Conservation (phyloP, 2,113 vertebrate genomes). For the Labeo catla region DNA sequence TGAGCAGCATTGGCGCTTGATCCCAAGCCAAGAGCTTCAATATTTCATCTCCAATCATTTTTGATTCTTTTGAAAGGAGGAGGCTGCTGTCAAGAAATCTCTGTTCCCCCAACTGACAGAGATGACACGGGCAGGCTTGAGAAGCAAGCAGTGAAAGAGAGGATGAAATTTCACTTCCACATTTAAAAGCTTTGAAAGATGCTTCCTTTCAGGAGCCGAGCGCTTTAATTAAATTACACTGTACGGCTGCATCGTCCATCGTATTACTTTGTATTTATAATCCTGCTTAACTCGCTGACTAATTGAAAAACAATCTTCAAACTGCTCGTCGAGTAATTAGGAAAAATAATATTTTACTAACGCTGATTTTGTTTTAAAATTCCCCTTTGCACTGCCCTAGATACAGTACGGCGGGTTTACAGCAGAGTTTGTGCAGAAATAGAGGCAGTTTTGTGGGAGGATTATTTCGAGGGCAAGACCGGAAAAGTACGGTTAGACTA, state of each 20-base stretch:
- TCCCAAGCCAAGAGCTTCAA: conserved; percentile 43
- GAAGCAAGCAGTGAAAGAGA: conserved; percentile 21
- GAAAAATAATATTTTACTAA: conserved; percentile 22
- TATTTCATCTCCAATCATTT: conserved; percentile 56
- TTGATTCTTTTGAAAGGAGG: conserved; percentile 42
- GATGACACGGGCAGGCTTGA: conserved; percentile 35
- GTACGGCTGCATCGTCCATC: conserved; percentile 15
- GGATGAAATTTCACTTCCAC: conserved; percentile 50
- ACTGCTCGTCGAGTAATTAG: conserved; percentile 23
- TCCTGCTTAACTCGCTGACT: conserved; percentile 19
- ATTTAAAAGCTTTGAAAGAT: conserved; percentile 45
- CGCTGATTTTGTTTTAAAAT: conserved; percentile 6
- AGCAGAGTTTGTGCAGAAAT: conserved; percentile 2
- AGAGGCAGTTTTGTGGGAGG: conserved; percentile 17
- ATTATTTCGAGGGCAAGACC: conserved; percentile 46
- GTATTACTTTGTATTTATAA: conserved; percentile 9
- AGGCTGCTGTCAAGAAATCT: conserved; percentile 39
- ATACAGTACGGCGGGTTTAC: background rate
- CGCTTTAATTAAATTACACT: conserved; percentile 35
- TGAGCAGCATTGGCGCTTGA: conserved; percentile 45
- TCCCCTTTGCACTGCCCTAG: conserved; percentile 35
- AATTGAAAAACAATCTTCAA: conserved; percentile 31
- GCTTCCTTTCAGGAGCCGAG: conserved; percentile 26
- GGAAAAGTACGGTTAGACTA: conserved; percentile 49
- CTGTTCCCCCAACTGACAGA: conserved; percentile 12